Evolutionary conservation across 2,888 invertebrate species (phyloP).

Genomic region (Lathronympha strigana): DNA sequence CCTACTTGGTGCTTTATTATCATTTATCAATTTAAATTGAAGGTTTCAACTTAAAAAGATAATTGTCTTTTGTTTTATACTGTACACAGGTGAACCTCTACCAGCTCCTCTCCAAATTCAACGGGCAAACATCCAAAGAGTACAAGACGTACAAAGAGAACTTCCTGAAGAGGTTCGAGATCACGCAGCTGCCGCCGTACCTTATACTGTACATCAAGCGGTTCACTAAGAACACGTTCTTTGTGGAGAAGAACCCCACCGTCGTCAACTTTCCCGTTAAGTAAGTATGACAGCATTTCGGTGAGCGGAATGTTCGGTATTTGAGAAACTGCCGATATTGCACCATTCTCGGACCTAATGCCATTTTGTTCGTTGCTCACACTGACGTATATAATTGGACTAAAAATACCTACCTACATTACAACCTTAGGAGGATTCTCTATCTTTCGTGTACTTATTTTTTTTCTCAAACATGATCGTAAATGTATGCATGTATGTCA

Average conservation of each 20-base stretch:
- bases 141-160: conserved; percentile 99
- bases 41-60: background rate
- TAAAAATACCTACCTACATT: too few relatives aligned
- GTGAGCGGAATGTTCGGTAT: too few relatives aligned
- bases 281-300: conserved; percentile 84
- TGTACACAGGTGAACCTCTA: conserved; percentile 93
- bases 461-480: too few relatives aligned
- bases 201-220: conserved; percentile 98
- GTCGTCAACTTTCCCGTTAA: conserved; percentile 99
- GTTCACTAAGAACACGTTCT: conserved; percentile 99
- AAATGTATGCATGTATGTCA: too few relatives aligned
- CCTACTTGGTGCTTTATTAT: too few relatives aligned
- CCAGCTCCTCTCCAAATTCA: conserved; percentile 97
- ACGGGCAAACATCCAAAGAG: conserved; percentile 97
- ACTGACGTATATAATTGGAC: too few relatives aligned
- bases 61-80: background rate
- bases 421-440: too few relatives aligned
- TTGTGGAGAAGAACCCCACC: conserved; percentile 99
- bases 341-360: background rate
- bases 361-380: background rate
- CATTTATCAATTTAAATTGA: too few relatives aligned
- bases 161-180: conserved; percentile 98
- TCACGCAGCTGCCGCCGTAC: conserved; percentile 96
- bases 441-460: too few relatives aligned
- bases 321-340: too few relatives aligned